phyloP scores from a whole-genome alignment of 2,113 vertebrate genomes.

The Pachypanchax playfairii region DNA sequence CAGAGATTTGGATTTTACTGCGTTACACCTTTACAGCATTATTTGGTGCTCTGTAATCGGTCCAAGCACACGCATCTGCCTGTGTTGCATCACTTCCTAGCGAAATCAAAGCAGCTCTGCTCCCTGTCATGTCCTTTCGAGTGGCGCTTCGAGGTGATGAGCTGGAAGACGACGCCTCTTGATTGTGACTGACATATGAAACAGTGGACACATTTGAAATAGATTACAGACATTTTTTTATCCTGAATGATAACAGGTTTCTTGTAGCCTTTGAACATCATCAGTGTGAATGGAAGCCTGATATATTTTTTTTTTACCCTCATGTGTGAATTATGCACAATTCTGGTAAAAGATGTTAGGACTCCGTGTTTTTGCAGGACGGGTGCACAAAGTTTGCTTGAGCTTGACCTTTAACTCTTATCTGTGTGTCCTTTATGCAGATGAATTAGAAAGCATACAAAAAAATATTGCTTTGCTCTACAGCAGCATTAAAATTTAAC shows the following conservation, averaged over 20 bases:
- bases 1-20: too few species aligned
- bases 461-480: conserved; percentile 1
- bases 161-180: conserved; percentile 16
- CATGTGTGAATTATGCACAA: conserved; percentile 10
- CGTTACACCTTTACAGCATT: too few species aligned
- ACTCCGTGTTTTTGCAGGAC: not conserved
- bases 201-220: conserved; percentile 2
- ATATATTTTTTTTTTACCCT: conserved; percentile 6
- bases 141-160: not conserved
- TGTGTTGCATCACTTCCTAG: conserved; percentile 10
- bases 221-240: conserved; percentile 16
- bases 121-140: conserved; percentile 7
- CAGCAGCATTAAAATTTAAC: conserved; percentile 15
- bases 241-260: conserved; percentile 1
- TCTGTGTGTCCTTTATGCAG: conserved; percentile 21
- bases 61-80: not conserved
- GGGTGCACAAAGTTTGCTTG: conserved; percentile 6
- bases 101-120: conserved; percentile 1
- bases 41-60: not conserved
- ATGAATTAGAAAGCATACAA: conserved; percentile 15
- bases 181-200: conserved; percentile 26
- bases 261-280: conserved; percentile 33
- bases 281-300: not conserved
- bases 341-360: not conserved
- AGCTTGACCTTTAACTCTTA: conserved; percentile 32